A percentile compares a stretch with the other conserved stretches of the same genome.
Conservation (phyloP, 2,113 vertebrate genomes). For the Cyanocitta stelleri region DNA sequence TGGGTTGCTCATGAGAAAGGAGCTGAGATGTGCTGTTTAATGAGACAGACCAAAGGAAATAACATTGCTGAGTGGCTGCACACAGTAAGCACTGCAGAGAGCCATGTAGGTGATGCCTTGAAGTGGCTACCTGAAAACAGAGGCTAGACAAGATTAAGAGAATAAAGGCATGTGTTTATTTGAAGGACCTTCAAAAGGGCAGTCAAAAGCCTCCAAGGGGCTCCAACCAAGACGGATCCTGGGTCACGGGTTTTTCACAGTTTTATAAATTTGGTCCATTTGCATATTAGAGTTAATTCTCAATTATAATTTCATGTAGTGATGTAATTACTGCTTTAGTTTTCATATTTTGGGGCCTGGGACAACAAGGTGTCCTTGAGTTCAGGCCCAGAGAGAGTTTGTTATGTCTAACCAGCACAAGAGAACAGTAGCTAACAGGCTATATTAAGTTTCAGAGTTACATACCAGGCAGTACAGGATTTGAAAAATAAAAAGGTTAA, state of each 20-base stretch:
- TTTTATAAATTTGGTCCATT: neutral
- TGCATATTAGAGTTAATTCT: neutral
- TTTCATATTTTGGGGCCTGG: neutral
- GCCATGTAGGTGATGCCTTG: fast-evolving
- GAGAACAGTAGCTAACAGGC: neutral
- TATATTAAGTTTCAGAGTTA: neutral
- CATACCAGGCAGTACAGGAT: neutral
- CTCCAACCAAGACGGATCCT: neutral
- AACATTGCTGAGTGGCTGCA: neutral
- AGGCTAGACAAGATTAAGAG: neutral
- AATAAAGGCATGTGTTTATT: neutral
- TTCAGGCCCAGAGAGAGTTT: neutral
- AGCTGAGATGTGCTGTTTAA: neutral
- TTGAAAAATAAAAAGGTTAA: neutral
- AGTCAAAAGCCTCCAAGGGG: neutral
- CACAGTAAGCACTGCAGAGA: neutral
- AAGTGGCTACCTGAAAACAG: neutral
- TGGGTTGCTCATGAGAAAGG: neutral
- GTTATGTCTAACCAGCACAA: neutral
- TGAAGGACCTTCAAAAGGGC: neutral
- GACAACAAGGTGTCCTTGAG: neutral
- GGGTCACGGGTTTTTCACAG: neutral
- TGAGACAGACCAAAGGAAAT: neutral
- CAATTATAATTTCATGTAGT: neutral
- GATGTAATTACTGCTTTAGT: neutral